These are phyloP conservation scores for Anoplopoma fimbria DNA, from an alignment of 2,113 vertebrate genomes.

Conservation along the genomic window DNA sequence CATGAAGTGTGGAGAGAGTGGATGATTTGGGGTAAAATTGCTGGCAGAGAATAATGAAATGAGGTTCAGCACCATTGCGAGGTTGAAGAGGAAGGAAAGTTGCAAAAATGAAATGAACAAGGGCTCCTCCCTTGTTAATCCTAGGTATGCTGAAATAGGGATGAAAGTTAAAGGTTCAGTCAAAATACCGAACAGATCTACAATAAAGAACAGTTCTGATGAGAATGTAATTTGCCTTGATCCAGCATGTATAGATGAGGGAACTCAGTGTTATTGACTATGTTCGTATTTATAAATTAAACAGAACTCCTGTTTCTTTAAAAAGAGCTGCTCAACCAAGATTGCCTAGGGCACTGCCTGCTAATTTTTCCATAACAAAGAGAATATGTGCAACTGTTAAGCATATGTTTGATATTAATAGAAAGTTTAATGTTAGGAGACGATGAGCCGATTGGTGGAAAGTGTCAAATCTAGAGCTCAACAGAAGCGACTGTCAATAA, in stretches of 20 bases:
- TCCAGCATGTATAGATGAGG: not conserved
- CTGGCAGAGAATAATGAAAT: constrained; percentile 24
- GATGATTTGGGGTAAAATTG: not conserved
- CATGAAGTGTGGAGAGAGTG: not conserved
- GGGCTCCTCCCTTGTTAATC: not conserved
- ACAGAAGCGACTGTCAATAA: constrained; percentile 41
- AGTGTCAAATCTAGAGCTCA: constrained; percentile 29
- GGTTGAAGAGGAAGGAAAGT: not conserved
- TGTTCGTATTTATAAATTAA: not conserved
- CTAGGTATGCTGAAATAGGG: not conserved
- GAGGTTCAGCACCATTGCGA: not conserved
- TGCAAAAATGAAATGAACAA: not conserved
- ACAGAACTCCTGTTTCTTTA: constrained; percentile 7
- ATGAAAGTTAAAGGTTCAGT: not conserved
- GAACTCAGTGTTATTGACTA: not conserved
- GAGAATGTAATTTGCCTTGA: not conserved
- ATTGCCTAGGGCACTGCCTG: constrained; percentile 27
- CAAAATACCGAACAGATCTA: not conserved
- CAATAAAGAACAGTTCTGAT: not conserved
- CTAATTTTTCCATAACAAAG: constrained; percentile 28
- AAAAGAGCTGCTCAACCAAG: constrained; percentile 4
- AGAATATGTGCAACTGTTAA: constrained; percentile 26
- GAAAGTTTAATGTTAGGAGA: constrained; percentile 30
- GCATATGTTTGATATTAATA: constrained; percentile 58
- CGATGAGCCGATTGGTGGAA: constrained; percentile 38